A percentile compares a stretch with the other conserved stretches of the same genome.
phyloP scores from a whole-genome alignment of 2,888 invertebrate genomes.

The Drosophila prostipennis region DNA sequence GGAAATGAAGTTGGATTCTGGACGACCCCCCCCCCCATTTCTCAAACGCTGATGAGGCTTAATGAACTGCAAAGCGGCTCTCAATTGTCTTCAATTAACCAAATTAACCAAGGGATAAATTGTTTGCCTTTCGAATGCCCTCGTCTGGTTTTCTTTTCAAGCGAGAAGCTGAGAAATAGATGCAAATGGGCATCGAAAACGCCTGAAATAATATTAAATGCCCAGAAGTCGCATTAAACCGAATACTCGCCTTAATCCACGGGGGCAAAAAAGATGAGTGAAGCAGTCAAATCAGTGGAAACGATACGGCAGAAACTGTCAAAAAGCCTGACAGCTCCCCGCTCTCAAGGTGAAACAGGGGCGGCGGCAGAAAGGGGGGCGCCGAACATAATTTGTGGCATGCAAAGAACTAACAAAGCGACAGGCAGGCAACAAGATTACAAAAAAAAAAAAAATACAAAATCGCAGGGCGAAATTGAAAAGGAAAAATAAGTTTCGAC shows the following conservation, averaged over 20 bases:
- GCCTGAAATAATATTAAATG: not conserved
- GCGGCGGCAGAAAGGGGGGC: not conserved
- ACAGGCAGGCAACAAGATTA: slow-evolving; percentile 1
- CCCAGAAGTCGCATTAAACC: slow-evolving; percentile 6
- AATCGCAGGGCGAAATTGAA: slow-evolving; percentile 25
- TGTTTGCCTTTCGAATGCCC: slow-evolving; percentile 37
- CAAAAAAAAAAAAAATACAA: slow-evolving; percentile 1
- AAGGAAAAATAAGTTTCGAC: slow-evolving; percentile 59
- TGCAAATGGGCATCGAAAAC: no score
- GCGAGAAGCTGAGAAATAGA: slow-evolving; percentile 9
- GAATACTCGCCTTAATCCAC: not conserved
- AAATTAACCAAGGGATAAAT: slow-evolving; percentile 74
- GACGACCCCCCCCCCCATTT: not conserved
- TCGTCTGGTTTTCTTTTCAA: slow-evolving; percentile 5
- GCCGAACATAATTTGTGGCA: slow-evolving; percentile 74
- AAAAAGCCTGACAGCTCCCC: slow-evolving; percentile 57
- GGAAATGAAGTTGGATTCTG: slow-evolving; percentile 14
- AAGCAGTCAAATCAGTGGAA: slow-evolving; percentile 51
- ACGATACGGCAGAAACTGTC: slow-evolving; percentile 42
- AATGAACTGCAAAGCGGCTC: slow-evolving; percentile 79
- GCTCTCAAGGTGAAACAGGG: slow-evolving; percentile 14
- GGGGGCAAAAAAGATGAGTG: slow-evolving; percentile 8
- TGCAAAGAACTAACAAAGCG: slow-evolving; percentile 77
- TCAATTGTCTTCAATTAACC: slow-evolving; percentile 79
- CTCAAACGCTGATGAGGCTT: slow-evolving; percentile 55